These are phyloP conservation scores for Zophobas atratus DNA, from an alignment of 1,140 invertebrate species.

Conservation along the genomic window DNA sequence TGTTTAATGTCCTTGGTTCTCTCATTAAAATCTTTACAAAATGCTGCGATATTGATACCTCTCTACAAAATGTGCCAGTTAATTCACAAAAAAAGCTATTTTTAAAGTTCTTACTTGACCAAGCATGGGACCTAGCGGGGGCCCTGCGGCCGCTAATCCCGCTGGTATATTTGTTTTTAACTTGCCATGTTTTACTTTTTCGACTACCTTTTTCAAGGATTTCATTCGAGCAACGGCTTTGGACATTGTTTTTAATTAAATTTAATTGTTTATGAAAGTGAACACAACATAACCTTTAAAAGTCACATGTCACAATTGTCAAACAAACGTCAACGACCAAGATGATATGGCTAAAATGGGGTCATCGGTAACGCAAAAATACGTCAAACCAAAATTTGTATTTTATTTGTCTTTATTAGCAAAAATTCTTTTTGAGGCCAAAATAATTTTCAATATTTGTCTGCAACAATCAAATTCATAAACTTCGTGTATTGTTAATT, in stretches of 20 bases:
- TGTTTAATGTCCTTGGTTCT: constrained; percentile 93
- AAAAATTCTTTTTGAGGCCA: too few species aligned
- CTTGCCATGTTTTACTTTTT: constrained; percentile 84
- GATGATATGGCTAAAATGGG: too few species aligned
- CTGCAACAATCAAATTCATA: too few species aligned
- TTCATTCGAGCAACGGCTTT: constrained; percentile 78
- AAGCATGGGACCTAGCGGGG: constrained; percentile 92
- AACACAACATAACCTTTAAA: constrained; percentile 5
- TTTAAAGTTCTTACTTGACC: constrained; percentile 80
- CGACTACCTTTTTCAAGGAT: constrained; percentile 77
- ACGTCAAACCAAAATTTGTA: too few species aligned
- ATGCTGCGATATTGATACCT: constrained; percentile 95
- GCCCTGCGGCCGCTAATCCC: constrained; percentile 87
- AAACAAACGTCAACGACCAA: too few species aligned
- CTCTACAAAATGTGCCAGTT: constrained; percentile 74
- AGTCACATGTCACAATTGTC: neutral
- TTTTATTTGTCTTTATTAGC: too few species aligned
- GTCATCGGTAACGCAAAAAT: too few species aligned
- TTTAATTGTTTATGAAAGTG: neutral
- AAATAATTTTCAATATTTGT: too few species aligned
- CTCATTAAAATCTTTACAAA: constrained; percentile 99
- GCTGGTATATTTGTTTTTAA: constrained; percentile 88
- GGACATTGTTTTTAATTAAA: constrained; percentile 73
- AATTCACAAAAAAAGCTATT: constrained; percentile 39
- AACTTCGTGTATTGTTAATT: too few species aligned